Conservation (phyloP, 2,888 invertebrate species). For the Catonia carolina region DNA sequence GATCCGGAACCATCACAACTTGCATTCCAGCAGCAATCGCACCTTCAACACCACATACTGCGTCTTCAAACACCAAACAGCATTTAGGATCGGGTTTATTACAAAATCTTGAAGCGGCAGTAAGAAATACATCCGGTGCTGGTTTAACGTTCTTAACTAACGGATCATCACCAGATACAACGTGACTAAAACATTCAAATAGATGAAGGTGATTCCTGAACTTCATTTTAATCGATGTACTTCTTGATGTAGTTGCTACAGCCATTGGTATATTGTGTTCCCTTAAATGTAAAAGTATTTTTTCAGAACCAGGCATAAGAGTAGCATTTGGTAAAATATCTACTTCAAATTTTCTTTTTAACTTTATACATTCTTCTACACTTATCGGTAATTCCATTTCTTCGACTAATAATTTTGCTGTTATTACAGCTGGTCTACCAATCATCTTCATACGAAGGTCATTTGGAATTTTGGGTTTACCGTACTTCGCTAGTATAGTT, state of each 20-base stretch:
- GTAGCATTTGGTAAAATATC: conserved; percentile 54
- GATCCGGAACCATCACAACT: conserved; percentile 74
- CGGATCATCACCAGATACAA: conserved; percentile 77
- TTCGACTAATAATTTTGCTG: conserved; percentile 59
- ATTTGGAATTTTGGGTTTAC: too few species aligned
- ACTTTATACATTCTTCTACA: conserved; percentile 57
- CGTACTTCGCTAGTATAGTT: too few species aligned
- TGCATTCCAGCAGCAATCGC: conserved; percentile 79
- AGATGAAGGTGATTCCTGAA: conserved; percentile 55
- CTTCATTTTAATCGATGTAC: conserved; percentile 64
- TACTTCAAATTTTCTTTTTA: conserved; percentile 53
- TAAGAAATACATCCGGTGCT: conserved; percentile 79
- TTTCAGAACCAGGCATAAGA: conserved; percentile 72
- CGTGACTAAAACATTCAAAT: conserved; percentile 63
- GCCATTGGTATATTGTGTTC: conserved; percentile 70
- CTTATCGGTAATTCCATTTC: conserved; percentile 62
- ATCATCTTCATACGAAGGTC: too few species aligned
- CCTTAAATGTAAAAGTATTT: conserved; percentile 67
- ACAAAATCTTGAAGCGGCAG: conserved; percentile 65
- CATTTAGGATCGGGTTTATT: conserved; percentile 56
- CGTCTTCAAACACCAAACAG: conserved; percentile 88
- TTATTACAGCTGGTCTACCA: conserved; percentile 29
- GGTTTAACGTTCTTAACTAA: conserved; percentile 84
- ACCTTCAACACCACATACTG: conserved; percentile 79
- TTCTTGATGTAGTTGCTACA: conserved; percentile 77